These are phyloP conservation scores for Melitaea athalia DNA, from an alignment of 2,888 invertebrate genomes.

Conservation along the genomic window DNA sequence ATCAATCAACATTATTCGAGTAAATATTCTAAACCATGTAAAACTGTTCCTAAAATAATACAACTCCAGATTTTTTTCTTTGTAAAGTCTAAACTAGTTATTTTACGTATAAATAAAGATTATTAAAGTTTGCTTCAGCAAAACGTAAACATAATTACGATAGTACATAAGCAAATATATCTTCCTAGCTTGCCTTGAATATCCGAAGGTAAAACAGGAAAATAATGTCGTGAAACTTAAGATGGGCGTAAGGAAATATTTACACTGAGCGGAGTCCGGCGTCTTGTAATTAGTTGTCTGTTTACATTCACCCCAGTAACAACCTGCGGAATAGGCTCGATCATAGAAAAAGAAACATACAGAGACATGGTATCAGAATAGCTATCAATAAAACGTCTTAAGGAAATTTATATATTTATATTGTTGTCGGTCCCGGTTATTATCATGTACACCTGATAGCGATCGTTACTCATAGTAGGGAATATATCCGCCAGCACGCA, in stretches of 20 bases:
- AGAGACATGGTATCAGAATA: slow-evolving; percentile 4
- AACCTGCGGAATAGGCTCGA: slow-evolving; percentile 35
- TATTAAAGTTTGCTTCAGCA: background rate
- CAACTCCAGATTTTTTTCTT: background rate
- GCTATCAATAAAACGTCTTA: background rate
- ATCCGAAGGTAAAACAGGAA: slow-evolving; percentile 30
- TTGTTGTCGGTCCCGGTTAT: too few species aligned
- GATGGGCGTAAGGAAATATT: slow-evolving; percentile 48
- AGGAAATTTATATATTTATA: too few species aligned
- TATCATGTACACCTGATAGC: too few species aligned
- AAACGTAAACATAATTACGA: slow-evolving; percentile 6
- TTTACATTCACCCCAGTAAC: slow-evolving; percentile 50
- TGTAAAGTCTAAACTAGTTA: background rate
- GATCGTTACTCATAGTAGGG: too few species aligned
- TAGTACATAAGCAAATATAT: slow-evolving; percentile 13
- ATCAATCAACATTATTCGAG: too few species aligned
- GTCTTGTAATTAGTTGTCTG: slow-evolving; percentile 64
- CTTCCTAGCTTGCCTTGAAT: slow-evolving; percentile 23
- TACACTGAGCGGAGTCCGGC: slow-evolving; percentile 50
- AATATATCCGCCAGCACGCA: too few species aligned
- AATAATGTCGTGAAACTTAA: slow-evolving; percentile 40
- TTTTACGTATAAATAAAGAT: background rate
- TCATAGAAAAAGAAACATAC: slow-evolving; percentile 11
- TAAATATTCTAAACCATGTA: too few species aligned
- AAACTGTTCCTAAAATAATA: too few species aligned